phyloP scores from a whole-genome alignment of 1,140 invertebrate genomes.

The Gerris buenoi region DNA sequence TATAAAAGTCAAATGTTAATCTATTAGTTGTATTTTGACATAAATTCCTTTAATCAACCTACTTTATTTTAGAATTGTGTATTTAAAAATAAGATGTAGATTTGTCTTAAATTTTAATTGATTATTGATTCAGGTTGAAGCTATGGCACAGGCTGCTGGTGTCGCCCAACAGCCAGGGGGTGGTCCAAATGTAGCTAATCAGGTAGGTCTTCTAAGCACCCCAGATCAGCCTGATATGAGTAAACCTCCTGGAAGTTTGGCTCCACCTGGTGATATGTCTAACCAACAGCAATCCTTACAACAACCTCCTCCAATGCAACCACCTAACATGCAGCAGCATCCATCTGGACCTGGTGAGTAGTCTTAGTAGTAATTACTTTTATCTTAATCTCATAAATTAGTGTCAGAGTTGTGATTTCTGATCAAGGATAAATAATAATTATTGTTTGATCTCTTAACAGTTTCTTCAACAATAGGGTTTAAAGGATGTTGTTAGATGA shows the following conservation, averaged over 20 bases:
- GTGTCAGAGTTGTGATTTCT: too few species aligned
- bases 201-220: constrained; percentile 28
- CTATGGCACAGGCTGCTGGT: constrained; percentile 32
- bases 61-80: too few species aligned
- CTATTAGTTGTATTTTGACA: too few species aligned
- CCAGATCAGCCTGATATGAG: constrained; percentile 13
- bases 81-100: too few species aligned
- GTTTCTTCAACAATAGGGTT: too few species aligned
- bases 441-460: too few species aligned
- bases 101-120: not conserved
- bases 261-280: not conserved
- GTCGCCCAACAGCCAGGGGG: constrained; percentile 19
- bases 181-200: too few species aligned
- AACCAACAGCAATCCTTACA: not conserved
- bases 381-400: too few species aligned
- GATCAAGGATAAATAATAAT: too few species aligned
- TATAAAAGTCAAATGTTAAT: too few species aligned
- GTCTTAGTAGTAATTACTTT: too few species aligned
- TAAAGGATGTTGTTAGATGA: too few species aligned
- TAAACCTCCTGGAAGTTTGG: constrained; percentile 2
- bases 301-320: not conserved
- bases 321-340: constrained; percentile 26
- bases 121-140: constrained; percentile 29
- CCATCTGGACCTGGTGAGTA: constrained; percentile 21
- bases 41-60: not conserved